Conservation (phyloP, 1,140 invertebrate genomes). For the Carposina sasakii region DNA sequence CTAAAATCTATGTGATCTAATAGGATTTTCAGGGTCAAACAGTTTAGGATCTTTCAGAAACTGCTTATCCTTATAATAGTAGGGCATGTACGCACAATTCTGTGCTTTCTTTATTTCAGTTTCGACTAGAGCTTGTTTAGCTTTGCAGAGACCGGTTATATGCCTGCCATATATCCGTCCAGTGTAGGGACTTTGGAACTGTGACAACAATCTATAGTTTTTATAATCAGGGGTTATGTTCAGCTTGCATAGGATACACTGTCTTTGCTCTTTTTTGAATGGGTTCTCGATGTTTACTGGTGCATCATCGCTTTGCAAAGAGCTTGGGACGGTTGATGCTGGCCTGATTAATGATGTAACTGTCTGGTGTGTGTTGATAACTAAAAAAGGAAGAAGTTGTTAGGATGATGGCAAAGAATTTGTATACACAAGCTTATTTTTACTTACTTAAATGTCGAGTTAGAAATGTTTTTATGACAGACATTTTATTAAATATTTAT, state of each 20-base stretch:
- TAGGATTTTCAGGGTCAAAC: slow-evolving; percentile 87
- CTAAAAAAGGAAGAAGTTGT: slow-evolving; percentile 12
- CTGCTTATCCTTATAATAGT: slow-evolving; percentile 81
- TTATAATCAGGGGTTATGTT: slow-evolving; percentile 92
- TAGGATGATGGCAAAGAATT: too few relatives aligned
- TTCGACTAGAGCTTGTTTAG: slow-evolving; percentile 81
- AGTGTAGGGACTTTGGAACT: slow-evolving; percentile 96
- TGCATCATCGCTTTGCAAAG: slow-evolving; percentile 45
- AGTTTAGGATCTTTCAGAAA: slow-evolving; percentile 89
- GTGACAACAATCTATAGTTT: slow-evolving; percentile 91
- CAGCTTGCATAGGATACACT: slow-evolving; percentile 92
- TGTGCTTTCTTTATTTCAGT: slow-evolving; percentile 82
- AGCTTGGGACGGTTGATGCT: slow-evolving; percentile 24
- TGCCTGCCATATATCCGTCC: slow-evolving; percentile 92
- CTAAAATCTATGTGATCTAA: slow-evolving; percentile 85
- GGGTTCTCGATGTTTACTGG: slow-evolving; percentile 87
- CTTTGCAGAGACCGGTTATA: slow-evolving; percentile 90
- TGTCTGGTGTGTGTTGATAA: slow-evolving; percentile 26
- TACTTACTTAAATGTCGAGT: slow-evolving; percentile 28
- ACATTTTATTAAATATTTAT: slow-evolving; percentile 18
- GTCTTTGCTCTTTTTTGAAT: slow-evolving; percentile 79
- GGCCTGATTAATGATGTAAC: slow-evolving; percentile 25
- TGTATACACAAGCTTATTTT: too few relatives aligned
- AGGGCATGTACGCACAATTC: slow-evolving; percentile 83
- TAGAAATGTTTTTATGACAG: slow-evolving; percentile 26